Evolutionary conservation across 2,113 vertebrate genomes (phyloP), one percentile per base, ranked within the genome.

Genomic region (Coracopsis vasa): DNA sequence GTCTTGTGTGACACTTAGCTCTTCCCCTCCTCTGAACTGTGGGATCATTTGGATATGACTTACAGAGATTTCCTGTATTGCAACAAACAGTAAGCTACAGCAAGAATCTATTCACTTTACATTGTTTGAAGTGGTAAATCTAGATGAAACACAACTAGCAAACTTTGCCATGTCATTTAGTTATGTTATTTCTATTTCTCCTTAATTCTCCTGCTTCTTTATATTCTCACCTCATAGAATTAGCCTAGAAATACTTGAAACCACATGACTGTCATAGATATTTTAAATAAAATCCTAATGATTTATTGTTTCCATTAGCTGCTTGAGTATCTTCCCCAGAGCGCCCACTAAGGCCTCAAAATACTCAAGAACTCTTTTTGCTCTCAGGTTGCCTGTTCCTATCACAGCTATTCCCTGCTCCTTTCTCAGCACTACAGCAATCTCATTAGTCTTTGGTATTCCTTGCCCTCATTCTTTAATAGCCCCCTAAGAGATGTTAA

Each of bases 271-370:
- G 65, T 41, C 44, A 81, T 16, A 37, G 92, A 56, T 81, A 75
- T 65, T 80, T 89, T 61, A 72, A 61, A 61, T 73, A 35, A 90
- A 95, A 81, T 72, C 77, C 51, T 88, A 94, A 94, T 67, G 24
- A 81, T 67, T 41, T 60, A 83, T 35, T 75, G 48, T 77, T 94
- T 95, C 74, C 41, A 71, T 89, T 75, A 47, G 19, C 25, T 94
- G 29, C 48, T 67, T 60, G 25, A 60, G 18, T 74, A 24, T 67
- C 73, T 65, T 91, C 86, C 80, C 83, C 45, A 71, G 47, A 74
- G 61, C 18, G 19, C 53, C 45, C 28, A 37, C n/a, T 18, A n/a
- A 62, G 48, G 85, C 37, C 51, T 67, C 73, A 47, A 86, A 92
- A 92, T 54, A 50, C 54, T 18, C 41, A 79, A 54, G 56, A 82